A percentile compares a stretch with the other conserved stretches of the same genome.
phyloP scores from a whole-genome alignment of 2,113 vertebrate species.

The Erythrocebus patas region DNA sequence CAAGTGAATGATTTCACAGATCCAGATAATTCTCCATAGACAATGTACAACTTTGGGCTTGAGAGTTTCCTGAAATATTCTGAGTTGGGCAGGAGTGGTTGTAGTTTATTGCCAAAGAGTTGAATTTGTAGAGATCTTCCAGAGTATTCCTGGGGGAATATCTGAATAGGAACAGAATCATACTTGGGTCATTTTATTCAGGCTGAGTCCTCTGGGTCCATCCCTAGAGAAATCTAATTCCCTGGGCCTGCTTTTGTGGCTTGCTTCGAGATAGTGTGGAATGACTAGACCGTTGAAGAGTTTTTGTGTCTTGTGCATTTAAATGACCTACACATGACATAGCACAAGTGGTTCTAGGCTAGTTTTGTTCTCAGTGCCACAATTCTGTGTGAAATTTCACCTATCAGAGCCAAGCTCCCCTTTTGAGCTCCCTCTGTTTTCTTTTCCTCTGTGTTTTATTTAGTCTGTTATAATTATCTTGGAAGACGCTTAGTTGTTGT shows the following conservation, averaged over 20 bases:
- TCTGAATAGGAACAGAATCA: not conserved
- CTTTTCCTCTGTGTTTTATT: not conserved
- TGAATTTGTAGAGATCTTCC: not conserved
- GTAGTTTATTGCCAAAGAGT: not conserved
- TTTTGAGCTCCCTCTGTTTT: not conserved
- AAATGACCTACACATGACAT: not conserved
- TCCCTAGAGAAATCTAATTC: not conserved
- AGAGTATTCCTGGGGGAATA: not conserved
- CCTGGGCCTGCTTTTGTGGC: not conserved
- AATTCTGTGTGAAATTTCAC: not conserved
- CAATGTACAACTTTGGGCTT: not conserved
- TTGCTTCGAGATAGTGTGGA: not conserved
- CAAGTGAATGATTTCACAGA: not conserved
- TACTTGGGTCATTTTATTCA: not conserved
- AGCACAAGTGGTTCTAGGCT: not conserved
- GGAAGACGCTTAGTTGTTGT: not conserved
- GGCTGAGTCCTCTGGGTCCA: not conserved
- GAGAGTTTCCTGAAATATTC: not conserved
- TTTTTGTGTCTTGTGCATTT: not conserved
- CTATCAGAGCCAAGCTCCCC: not conserved
- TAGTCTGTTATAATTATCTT: not conserved
- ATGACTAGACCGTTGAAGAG: not conserved
- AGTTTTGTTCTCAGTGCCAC: not conserved
- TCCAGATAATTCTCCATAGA: not conserved
- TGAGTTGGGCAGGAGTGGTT: not conserved